Percentiles rank a stretch among this genome's conserved stretches.
Conservation (phyloP, 2,113 vertebrate genomes). For the Puffinus mauretanicus region DNA sequence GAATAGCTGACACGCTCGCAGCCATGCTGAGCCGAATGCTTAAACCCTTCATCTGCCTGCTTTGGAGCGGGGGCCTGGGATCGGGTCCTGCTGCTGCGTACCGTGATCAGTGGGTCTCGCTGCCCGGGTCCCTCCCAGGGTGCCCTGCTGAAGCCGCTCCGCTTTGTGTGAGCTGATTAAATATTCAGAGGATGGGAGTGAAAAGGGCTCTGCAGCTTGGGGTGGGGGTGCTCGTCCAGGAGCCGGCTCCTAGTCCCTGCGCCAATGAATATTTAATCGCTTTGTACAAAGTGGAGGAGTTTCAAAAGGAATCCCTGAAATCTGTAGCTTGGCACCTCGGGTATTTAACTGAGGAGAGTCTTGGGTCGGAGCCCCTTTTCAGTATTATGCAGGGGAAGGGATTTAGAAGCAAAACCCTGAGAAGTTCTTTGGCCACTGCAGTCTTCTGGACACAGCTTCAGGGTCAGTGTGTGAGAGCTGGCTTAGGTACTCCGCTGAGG, state of each 20-base stretch:
- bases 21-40: not conserved
- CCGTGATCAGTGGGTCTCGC: not conserved
- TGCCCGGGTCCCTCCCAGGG: not conserved
- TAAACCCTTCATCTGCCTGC: not conserved
- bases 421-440: not conserved
- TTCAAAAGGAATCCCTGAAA: constrained; percentile 56
- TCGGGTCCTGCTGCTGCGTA: not conserved
- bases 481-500: not conserved
- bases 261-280: constrained; percentile 61
- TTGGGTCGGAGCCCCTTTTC: not conserved
- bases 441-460: not conserved
- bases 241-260: not conserved
- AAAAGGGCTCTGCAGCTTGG: constrained; percentile 22
- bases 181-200: constrained; percentile 54
- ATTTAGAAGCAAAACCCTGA: constrained; percentile 9
- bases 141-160: not conserved
- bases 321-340: constrained; percentile 12
- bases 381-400: not conserved
- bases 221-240: constrained; percentile 26
- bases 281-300: constrained; percentile 32
- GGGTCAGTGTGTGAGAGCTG: not conserved
- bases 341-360: not conserved
- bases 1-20: not conserved
- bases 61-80: not conserved
- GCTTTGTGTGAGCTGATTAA: constrained; percentile 51